Base-by-base conservation (phyloP, 2,888 invertebrate genomes). In the Cheiracanthium punctorium region DNA sequence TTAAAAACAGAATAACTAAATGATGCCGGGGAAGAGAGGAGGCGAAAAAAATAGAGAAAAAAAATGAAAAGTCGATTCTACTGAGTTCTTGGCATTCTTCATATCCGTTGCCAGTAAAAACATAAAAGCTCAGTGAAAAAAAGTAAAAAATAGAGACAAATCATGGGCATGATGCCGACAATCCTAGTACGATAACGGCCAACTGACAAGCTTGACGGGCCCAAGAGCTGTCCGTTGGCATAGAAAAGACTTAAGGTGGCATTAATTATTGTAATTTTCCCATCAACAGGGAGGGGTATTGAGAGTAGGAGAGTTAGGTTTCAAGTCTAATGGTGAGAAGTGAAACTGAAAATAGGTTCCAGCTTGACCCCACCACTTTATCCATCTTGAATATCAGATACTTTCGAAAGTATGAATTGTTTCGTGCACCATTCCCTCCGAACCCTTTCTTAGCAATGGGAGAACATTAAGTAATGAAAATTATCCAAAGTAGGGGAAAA, bases 191-290 rank as follows among this genome's bases (percentile, higher is more conserved):
- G 58, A 58, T 58, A 58, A 58, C 58, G 67, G 32, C 5, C 58
- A 24, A 58, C 58, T 58, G 58, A 58, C 58, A 58, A 12, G 69
- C 32, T 33, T 69, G 67, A 69, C 48, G 43, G 41, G 43, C 43
- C 37, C 17, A 24, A 28, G 28, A 43, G 48, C 79, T 85, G 79
- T 80, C 79, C 79, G 64, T 69, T 69, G 74, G 43, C 69, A 73
- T 24, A 58, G 79, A 72, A 58, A 71, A 80, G 41, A 43, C 33
- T 80, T 75, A 80, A 72, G 80, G 70, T 64, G 85, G 64, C 80
- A 41, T 75, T 86, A 86, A 86, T 86, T 86, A 86, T 86, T 86
- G 85, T 86, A 86, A 86, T 86, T 86, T 86, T 80, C 75, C 70
- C 76, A 80, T 80, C 85, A 86, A 65, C 85, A 75, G 85, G 80